A percentile compares a stretch with the other conserved stretches of the same genome.
Evolutionary conservation across 2,797 vertebrate genomes (phyloP).

Genomic region (Falco naumanni): DNA sequence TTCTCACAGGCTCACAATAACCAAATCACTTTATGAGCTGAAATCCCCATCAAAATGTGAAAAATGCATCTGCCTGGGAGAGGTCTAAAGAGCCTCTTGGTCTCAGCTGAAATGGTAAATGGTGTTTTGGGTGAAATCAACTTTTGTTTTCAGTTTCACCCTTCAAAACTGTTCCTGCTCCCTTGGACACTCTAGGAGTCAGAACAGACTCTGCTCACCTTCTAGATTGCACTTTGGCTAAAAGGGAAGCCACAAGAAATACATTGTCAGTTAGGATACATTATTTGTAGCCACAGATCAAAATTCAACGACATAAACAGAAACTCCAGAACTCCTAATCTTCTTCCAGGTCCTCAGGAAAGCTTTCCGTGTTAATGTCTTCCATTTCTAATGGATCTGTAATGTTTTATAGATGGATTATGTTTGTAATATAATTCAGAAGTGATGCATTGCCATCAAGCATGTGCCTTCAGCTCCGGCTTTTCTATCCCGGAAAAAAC

Average conservation of each 20-base stretch:
- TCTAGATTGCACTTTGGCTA: background rate
- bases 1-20: background rate
- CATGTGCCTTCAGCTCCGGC: background rate
- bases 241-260: background rate
- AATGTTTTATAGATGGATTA: background rate
- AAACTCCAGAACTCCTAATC: background rate
- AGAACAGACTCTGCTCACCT: background rate
- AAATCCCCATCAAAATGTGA: background rate
- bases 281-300: background rate
- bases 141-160: background rate
- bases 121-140: background rate
- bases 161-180: background rate
- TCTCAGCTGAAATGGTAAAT: background rate
- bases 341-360: background rate
- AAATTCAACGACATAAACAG: background rate
- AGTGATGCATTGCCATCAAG: background rate
- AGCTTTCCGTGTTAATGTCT: background rate
- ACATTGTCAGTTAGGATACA: background rate
- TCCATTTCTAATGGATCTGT: background rate
- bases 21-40: background rate
- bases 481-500: background rate
- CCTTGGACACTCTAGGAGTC: background rate
- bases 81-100: background rate
- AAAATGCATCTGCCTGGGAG: background rate
- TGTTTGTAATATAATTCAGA: background rate